phyloP scores from a whole-genome alignment of 2,888 invertebrate species.

The Coelopa pilipes region DNA sequence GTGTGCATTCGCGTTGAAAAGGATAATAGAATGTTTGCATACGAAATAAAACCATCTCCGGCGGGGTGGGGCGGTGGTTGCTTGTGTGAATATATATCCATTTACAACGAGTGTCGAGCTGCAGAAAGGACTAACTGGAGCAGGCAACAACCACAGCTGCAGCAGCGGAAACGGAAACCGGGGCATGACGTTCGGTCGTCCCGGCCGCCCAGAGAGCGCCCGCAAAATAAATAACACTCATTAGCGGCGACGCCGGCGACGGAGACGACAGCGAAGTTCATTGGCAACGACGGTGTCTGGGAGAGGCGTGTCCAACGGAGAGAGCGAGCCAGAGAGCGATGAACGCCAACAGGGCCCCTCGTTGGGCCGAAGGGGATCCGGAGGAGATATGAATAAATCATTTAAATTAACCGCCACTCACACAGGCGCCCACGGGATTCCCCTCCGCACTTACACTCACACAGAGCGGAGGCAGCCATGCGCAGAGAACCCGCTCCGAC shows the following conservation, averaged over 20 bases:
- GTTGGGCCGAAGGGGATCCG: not conserved
- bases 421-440: not conserved
- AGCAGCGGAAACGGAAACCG: conserved; percentile 43
- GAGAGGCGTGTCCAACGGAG: conserved; percentile 22
- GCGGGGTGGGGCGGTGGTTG: not conserved
- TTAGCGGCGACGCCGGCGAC: conserved; percentile 32
- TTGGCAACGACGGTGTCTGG: conserved; percentile 31
- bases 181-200: conserved; percentile 34
- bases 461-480: not conserved
- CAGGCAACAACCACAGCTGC: conserved; percentile 27
- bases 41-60: conserved; percentile 44
- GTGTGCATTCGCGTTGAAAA: conserved; percentile 47
- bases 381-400: conserved; percentile 21
- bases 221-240: conserved; percentile 35
- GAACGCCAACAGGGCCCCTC: not conserved
- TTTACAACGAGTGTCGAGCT: conserved; percentile 36
- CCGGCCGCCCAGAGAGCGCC: not conserved
- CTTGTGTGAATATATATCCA: conserved; percentile 35
- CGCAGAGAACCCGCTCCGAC: not conserved
- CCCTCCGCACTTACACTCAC: conserved; percentile 4
- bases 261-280: conserved; percentile 41
- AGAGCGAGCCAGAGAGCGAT: not conserved
- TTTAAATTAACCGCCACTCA: conserved; percentile 16
- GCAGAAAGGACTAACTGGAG: conserved; percentile 51
- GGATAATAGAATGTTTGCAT: conserved; percentile 55